These are phyloP conservation scores for Phorcus lineatus DNA, from an alignment of 2,888 invertebrate species.

Conservation along the genomic window DNA sequence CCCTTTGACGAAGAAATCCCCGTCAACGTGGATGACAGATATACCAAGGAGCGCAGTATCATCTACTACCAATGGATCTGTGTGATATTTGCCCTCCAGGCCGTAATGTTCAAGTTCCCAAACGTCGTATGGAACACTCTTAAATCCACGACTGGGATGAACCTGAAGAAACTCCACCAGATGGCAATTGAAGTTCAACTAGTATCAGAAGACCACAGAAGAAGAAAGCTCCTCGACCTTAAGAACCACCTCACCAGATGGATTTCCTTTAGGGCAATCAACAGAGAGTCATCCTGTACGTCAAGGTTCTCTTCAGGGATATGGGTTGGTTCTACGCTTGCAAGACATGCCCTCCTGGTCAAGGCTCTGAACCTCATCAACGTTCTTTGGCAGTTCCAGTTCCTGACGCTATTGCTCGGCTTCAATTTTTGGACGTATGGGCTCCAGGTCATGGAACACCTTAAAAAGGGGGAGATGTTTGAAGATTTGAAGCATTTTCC, in stretches of 20 bases:
- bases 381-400: not conserved
- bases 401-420: not conserved
- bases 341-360: not conserved
- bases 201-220: not conserved
- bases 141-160: not conserved
- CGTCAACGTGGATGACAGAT: not conserved
- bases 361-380: not conserved
- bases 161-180: not conserved
- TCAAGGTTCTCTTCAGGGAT: not conserved
- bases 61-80: not conserved
- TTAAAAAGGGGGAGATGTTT: not conserved
- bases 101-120: not conserved
- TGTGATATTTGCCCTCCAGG: not conserved
- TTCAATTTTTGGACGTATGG: not conserved
- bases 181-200: not conserved
- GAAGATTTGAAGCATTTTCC: conserved; percentile 33
- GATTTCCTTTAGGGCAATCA: not conserved
- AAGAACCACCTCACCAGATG: not conserved
- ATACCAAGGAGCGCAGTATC: not conserved
- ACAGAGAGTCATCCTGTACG: not conserved
- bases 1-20: not conserved
- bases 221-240: not conserved
- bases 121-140: not conserved
- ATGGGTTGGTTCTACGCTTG: not conserved
- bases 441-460: not conserved